Evolutionary conservation across 2,888 invertebrate species (phyloP).

Genomic region (Pecten maximus): DNA sequence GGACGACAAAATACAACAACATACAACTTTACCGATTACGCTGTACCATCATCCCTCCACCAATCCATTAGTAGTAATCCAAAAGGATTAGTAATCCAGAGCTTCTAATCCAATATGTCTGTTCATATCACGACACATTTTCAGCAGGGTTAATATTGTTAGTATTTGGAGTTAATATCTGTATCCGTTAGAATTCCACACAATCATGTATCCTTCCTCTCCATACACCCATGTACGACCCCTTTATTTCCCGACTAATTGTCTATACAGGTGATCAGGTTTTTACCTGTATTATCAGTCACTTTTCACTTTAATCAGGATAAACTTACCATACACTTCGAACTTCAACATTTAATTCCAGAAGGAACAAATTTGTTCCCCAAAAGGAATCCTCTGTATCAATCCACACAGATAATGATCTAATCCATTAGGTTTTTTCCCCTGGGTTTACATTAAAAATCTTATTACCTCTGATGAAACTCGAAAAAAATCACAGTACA

Average conservation of each 20-base stretch:
- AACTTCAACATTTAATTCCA: background rate
- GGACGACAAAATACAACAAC: constrained; percentile 7
- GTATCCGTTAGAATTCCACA: background rate
- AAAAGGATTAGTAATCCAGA: background rate
- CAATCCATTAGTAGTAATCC: background rate
- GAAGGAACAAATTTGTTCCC: background rate
- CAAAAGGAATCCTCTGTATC: background rate
- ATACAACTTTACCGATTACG: background rate
- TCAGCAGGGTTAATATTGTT: background rate
- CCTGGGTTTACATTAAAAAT: constrained; percentile 7
- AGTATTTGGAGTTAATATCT: background rate
- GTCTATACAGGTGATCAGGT: background rate
- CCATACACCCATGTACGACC: too few species aligned
- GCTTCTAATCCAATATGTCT: background rate
- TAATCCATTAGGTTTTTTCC: background rate
- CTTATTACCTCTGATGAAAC: constrained; percentile 13
- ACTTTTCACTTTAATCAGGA: background rate
- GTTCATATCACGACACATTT: background rate
- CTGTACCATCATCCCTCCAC: constrained; percentile 26
- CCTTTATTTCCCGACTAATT: background rate
- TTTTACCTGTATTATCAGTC: background rate
- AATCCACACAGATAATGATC: background rate
- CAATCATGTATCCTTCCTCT: background rate
- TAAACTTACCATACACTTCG: background rate
- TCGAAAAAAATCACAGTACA: constrained; percentile 4